Base-by-base conservation (phyloP, 2,113 vertebrate genomes). In the Cyanocitta stelleri region DNA sequence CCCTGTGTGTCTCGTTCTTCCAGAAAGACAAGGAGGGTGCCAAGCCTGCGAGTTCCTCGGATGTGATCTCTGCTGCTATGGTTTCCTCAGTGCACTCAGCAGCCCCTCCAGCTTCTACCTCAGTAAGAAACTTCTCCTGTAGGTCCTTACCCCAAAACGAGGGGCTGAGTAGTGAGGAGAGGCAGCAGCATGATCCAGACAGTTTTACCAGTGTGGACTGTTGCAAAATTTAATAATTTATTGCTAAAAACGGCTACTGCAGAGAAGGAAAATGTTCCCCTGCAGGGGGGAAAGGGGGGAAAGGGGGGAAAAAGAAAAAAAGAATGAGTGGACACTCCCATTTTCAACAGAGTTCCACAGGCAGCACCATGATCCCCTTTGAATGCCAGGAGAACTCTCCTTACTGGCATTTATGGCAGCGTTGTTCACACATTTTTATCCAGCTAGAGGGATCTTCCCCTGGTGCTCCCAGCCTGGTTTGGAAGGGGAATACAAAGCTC, bases 121-220 rank as follows among this genome's bases (percentile, higher is more conserved):
- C 91, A 10, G 97, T 97, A 91, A 97, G 97, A 62, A 67, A 13
- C 30, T 4, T 21, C 22, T 44, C 19, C 58, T 44, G 4, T 18
- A 18, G 10, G 12, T 56, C 30, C 27, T 58, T 13, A 11, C 13
- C 41, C 30, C 43, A 17, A 39, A n/a, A 29, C 0, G 3, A 15
- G 8, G 33, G 15, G 16, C 37, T 44, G 21, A 15, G 27, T 8
- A 11, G 46, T n/a, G 29, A 51, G n/a, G 44, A 58, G 78, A 73
- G n/a, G 7, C 29, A 22, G 21, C 12, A 22, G 7, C 1, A 0
- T 67, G 27, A 16, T 74, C 35, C 0, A 0, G 26, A 6, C 13
- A 18, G 20, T 27, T 35, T 39, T 22, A 52, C 7, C 43, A 16
- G 1, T 29, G 5, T 4, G n/a, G 20, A 5, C 7, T 62, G 12